Percentiles rank a stretch among this genome's conserved stretches.
Evolutionary conservation across 2,888 invertebrate genomes (phyloP).

Genomic region (Holacanthella duospinosa): DNA sequence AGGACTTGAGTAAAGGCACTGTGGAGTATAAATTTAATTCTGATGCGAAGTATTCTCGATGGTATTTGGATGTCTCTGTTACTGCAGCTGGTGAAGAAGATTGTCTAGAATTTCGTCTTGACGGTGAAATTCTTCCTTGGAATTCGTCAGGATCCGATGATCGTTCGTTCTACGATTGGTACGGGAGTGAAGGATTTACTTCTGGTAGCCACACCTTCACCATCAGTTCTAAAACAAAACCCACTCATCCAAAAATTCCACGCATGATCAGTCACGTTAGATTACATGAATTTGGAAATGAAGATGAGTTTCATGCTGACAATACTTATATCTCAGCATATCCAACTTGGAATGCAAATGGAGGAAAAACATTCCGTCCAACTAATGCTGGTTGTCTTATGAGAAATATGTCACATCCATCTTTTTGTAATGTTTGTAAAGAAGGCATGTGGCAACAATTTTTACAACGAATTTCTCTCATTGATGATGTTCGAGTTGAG

Average conservation of each 20-base stretch:
- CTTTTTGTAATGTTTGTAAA: conserved; percentile 29
- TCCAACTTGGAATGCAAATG: conserved; percentile 15
- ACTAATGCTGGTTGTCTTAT: conserved; percentile 29
- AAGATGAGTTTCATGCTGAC: conserved; percentile 16
- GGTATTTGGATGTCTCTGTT: conserved; percentile 11
- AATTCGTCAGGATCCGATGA: conserved; percentile 19
- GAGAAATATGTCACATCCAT: conserved; percentile 31
- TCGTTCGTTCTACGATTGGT: conserved; percentile 26
- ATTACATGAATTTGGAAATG: conserved; percentile 22
- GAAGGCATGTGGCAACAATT: conserved; percentile 36
- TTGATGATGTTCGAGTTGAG: conserved; percentile 22
- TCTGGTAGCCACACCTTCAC: conserved; percentile 15
- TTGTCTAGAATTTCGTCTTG: conserved; percentile 15
- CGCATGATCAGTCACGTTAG: conserved; percentile 18
- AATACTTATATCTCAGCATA: conserved; percentile 20
- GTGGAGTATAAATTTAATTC: conserved; percentile 15
- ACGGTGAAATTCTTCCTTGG: conserved; percentile 23
- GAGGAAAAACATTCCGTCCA: conserved; percentile 23
- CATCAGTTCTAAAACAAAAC: conserved; percentile 14
- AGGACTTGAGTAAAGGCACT: conserved; percentile 6
- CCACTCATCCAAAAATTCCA: conserved; percentile 13
- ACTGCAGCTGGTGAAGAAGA: conserved; percentile 12
- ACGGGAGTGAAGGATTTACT: conserved; percentile 16
- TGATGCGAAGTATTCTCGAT: conserved; percentile 15
- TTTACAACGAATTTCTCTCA: conserved; percentile 26